Percentiles rank a stretch among this genome's conserved stretches.
These are phyloP conservation scores for Morphnarchus princeps DNA, from an alignment of 2,113 vertebrate species.

Conservation along the genomic window DNA sequence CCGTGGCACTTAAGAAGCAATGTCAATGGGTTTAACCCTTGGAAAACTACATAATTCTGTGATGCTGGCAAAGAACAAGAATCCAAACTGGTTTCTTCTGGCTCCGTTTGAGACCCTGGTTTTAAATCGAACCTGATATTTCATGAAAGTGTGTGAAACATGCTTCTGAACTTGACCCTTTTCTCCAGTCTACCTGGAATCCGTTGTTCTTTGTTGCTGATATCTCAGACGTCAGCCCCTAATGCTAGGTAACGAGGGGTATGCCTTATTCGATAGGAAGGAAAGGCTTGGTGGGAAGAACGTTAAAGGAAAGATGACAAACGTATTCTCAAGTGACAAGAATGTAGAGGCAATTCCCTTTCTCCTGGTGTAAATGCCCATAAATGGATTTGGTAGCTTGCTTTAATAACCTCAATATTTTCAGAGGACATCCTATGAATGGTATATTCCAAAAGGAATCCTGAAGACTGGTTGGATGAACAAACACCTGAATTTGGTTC, in stretches of 20 bases:
- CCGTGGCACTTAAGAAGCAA: not conserved
- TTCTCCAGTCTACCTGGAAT: not conserved
- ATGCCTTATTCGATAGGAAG: not conserved
- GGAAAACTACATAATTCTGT: not conserved
- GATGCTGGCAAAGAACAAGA: not conserved
- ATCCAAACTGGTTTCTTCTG: not conserved
- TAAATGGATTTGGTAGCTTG: not conserved
- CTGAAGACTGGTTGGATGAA: slow-evolving; percentile 99
- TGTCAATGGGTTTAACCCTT: not conserved
- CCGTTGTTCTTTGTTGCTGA: not conserved
- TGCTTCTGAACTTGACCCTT: not conserved
- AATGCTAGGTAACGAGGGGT: not conserved
- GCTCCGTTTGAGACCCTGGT: not conserved
- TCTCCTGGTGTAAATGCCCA: not conserved
- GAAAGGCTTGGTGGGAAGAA: not conserved
- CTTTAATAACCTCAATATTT: slow-evolving; percentile 6
- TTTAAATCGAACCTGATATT: not conserved
- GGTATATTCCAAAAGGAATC: slow-evolving; percentile 99
- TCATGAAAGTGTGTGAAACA: not conserved
- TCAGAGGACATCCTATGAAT: slow-evolving; percentile 95
- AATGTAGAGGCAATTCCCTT: not conserved
- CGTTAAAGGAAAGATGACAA: not conserved
- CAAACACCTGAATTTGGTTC: slow-evolving; percentile 95
- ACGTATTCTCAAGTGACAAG: not conserved
- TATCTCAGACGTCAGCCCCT: not conserved